phyloP scores from a whole-genome alignment of 2,888 invertebrate species.

The Lochmaea crataegi region DNA sequence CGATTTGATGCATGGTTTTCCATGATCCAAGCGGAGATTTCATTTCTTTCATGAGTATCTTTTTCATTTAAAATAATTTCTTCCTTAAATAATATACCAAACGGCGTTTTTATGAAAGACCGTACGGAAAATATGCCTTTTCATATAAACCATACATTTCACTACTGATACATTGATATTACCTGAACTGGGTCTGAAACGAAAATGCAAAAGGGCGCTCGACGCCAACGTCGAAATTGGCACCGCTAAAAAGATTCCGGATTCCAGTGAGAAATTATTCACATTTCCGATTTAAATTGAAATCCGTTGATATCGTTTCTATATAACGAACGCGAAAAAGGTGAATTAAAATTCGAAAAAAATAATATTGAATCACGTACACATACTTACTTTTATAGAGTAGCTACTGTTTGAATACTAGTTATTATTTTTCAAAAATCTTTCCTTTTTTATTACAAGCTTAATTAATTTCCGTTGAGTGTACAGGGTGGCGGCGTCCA shows the following conservation, averaged over 20 bases:
- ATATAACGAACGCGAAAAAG: neutral
- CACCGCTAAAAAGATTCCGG: constrained; percentile 19
- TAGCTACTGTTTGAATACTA: too few species aligned
- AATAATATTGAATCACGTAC: too few species aligned
- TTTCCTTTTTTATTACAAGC: too few species aligned
- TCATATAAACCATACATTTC: constrained; percentile 49
- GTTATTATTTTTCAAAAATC: too few species aligned
- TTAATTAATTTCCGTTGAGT: too few species aligned
- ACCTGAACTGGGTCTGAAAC: constrained; percentile 20
- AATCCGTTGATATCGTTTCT: constrained; percentile 12
- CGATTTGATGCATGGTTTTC: too few species aligned
- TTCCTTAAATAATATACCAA: constrained; percentile 8
- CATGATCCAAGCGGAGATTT: too few species aligned
- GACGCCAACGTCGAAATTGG: neutral
- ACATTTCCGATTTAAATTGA: constrained; percentile 24
- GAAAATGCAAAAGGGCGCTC: constrained; percentile 8
- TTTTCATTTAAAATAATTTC: too few species aligned
- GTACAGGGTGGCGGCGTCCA: too few species aligned
- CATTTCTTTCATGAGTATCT: too few species aligned
- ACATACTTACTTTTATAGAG: too few species aligned
- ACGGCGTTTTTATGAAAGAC: neutral
- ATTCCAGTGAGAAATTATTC: constrained; percentile 36
- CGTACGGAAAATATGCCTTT: constrained; percentile 55
- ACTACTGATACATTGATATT: constrained; percentile 41
- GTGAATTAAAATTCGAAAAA: constrained; percentile 2